These are phyloP conservation scores for Pongo abelii DNA, from an alignment of 2,113 vertebrate genomes.

Conservation along the genomic window DNA sequence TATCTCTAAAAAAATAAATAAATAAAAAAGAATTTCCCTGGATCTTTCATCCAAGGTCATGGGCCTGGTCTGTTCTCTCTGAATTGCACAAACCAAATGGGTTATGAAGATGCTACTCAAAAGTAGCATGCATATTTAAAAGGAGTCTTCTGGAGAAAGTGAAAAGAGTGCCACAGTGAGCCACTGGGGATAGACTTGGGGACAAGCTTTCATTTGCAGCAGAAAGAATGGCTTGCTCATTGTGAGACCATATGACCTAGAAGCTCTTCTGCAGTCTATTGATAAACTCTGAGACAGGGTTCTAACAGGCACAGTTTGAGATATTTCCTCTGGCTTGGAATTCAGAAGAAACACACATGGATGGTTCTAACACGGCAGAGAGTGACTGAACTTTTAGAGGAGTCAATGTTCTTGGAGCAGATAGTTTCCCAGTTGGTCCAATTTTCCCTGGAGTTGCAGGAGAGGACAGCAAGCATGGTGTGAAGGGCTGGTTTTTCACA, in stretches of 20 bases:
- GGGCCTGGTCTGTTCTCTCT: not conserved
- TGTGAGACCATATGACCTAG: not conserved
- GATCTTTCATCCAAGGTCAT: not conserved
- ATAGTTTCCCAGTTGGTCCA: not conserved
- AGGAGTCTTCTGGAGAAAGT: not conserved
- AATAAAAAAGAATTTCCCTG: not conserved
- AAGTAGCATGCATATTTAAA: not conserved
- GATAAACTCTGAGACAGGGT: not conserved
- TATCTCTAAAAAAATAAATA: no score
- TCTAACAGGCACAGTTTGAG: not conserved
- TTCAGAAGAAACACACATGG: not conserved
- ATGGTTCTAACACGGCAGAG: not conserved
- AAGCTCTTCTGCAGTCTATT: not conserved
- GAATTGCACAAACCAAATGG: not conserved
- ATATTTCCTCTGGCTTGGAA: not conserved
- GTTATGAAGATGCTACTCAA: not conserved
- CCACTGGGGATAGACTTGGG: not conserved
- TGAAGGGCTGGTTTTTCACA: not conserved
- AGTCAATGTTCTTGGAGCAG: not conserved
- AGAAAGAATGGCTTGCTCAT: not conserved
- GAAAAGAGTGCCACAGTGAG: not conserved
- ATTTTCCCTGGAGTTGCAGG: not conserved
- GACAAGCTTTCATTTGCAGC: not conserved
- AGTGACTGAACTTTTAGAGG: not conserved
- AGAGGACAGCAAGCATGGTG: not conserved